Base-by-base conservation (phyloP, 2,888 invertebrate species). In the Schrankia costaestrigalis region DNA sequence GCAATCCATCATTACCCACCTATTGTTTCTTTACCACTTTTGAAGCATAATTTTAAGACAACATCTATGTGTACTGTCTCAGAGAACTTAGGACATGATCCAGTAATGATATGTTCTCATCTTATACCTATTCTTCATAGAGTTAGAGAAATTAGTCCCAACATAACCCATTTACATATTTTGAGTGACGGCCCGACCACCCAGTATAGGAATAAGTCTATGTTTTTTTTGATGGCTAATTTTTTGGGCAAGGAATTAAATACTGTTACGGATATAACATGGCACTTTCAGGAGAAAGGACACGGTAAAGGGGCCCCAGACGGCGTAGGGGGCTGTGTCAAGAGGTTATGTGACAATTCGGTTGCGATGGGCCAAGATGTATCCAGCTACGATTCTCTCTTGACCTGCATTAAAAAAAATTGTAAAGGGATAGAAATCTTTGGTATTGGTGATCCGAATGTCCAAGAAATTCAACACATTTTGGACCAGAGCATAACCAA, bases 31-130 rank as follows among this genome's bases (percentile, higher is more conserved):
- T n/a, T n/a, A n/a, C n/a, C n/a, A n/a, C n/a, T n/a, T n/a, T n/a
- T n/a, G n/a, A n/a, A n/a, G n/a, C n/a, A n/a, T n/a, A n/a, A n/a
- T n/a, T n/a, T n/a, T n/a, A n/a, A n/a, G n/a, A n/a, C n/a, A n/a
- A n/a, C n/a, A 23, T 40, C 25, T 3, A 29, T 46, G 18, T 41
- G 45, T 9, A 40, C 52, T 6, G 25, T 50, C 11, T 42, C 47
- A 3, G 35, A 40, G 37, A 47, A 49, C 30, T 41, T 48, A 11
- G 15, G 40, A 21, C 55, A 52, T 25, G 55, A 55, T 11, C 49
- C 50, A 4, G 37, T 50, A 10, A 10, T 48, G 4, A 50, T 48
- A 18, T 48, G 55, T 22, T 45, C 25, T 6, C 48, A 53, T 34
- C 24, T 56, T 11, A 30, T 37, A 21, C 33, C 43, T 3, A 27